These are phyloP conservation scores for Spermophilus dauricus DNA, from an alignment of 2,113 vertebrate genomes.

Conservation along the genomic window DNA sequence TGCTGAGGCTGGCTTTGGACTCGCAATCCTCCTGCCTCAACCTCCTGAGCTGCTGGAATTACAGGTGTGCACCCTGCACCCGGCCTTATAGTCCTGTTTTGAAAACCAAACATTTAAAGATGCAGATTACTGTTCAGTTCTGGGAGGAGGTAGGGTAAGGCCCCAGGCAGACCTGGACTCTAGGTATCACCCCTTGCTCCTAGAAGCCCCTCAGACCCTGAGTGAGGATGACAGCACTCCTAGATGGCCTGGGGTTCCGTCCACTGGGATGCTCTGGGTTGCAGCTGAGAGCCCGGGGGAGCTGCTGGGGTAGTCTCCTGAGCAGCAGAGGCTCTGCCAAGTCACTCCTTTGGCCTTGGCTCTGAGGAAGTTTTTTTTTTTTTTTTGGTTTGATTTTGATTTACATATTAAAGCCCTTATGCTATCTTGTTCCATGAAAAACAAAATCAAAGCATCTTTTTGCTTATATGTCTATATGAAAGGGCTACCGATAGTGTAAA, in stretches of 20 bases:
- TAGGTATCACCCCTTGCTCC: not conserved
- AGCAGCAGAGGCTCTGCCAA: not conserved
- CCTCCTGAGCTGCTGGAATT: too few species aligned
- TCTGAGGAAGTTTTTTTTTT: not conserved
- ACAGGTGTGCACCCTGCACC: too few species aligned
- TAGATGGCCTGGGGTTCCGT: not conserved
- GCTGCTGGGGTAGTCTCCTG: slow-evolving; percentile 4
- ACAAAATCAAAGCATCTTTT: not conserved
- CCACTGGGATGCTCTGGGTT: not conserved
- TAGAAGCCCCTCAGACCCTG: not conserved
- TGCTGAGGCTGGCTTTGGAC: too few species aligned
- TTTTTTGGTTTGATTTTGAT: not conserved
- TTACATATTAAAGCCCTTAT: not conserved
- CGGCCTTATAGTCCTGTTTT: not conserved
- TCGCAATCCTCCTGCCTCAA: too few species aligned
- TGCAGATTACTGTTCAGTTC: not conserved
- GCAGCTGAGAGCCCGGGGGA: too few species aligned
- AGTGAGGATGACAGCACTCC: not conserved
- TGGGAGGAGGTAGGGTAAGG: too few species aligned
- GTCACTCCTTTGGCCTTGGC: not conserved
- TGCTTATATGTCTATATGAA: not conserved
- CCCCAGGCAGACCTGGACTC: not conserved
- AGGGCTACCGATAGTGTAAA: not conserved
- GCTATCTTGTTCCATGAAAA: not conserved
- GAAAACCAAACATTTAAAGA: not conserved